Evolutionary conservation across 2,113 vertebrate species (phyloP).

Genomic region (Leptobrachium leishanense): DNA sequence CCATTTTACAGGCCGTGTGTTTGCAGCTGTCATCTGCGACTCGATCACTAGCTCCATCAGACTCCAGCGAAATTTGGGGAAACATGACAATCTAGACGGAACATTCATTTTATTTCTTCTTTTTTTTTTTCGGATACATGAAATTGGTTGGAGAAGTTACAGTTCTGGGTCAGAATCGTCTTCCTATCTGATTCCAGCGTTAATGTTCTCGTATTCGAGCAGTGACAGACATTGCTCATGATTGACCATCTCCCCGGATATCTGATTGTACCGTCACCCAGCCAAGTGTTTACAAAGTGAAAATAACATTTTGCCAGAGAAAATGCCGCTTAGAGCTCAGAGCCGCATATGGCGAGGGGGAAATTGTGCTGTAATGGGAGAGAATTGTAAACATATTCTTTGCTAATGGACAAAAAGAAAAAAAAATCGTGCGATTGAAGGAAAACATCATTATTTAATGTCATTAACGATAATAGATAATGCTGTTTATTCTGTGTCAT

Average conservation of each 20-base stretch:
- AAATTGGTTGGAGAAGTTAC: not conserved
- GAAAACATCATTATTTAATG: too few species aligned
- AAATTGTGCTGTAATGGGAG: too few species aligned
- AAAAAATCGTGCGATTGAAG: too few species aligned
- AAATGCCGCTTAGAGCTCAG: too few species aligned
- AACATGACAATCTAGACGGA: constrained; percentile 11
- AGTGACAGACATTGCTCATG: not conserved
- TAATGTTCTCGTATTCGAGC: not conserved
- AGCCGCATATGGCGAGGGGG: too few species aligned
- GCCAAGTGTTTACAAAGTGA: too few species aligned
- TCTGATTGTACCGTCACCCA: too few species aligned
- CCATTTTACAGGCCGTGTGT: constrained; percentile 12
- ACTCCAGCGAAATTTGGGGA: constrained; percentile 8
- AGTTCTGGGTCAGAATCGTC: constrained; percentile 8
- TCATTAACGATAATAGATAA: too few species aligned
- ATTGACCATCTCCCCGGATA: not conserved
- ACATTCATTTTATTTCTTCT: not conserved
- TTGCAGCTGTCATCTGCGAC: constrained; percentile 31
- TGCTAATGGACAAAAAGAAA: too few species aligned
- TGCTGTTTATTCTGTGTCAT: too few species aligned
- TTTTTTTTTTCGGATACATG: constrained; percentile 18
- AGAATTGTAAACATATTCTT: too few species aligned
- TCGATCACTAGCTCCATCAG: constrained; percentile 16
- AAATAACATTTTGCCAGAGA: too few species aligned
- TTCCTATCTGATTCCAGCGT: not conserved